Evolutionary conservation across 2,797 vertebrate genomes (phyloP).

Genomic region (Salarias fasciatus): DNA sequence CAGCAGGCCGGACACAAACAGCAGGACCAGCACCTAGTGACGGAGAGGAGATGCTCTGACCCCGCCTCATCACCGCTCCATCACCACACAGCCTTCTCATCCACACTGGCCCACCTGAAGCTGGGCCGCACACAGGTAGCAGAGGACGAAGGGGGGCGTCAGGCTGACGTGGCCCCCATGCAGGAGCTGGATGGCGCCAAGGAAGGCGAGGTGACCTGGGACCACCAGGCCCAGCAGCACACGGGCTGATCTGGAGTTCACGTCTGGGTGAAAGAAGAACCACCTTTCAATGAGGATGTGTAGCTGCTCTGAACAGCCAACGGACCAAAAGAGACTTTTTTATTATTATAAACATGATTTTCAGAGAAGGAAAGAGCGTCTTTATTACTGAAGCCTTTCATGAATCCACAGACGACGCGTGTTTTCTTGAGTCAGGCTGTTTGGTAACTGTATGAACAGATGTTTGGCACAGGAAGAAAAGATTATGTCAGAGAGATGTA

Average conservation of each 20-base stretch:
- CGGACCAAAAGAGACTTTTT: no score
- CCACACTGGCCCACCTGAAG: constrained; percentile 85
- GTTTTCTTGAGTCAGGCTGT: no score
- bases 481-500: no score
- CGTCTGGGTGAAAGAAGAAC: constrained; percentile 72
- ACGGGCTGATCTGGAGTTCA: constrained; percentile 88
- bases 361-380: no score
- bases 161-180: constrained; percentile 80
- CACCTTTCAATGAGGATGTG: background rate
- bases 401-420: no score
- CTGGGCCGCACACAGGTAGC: constrained; percentile 86
- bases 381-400: no score
- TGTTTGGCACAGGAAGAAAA: no score
- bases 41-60: background rate
- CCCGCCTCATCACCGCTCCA: background rate
- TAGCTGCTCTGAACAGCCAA: no score
- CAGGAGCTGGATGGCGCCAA: constrained; percentile 85
- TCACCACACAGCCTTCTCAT: no score
- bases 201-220: constrained; percentile 90
- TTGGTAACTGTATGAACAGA: no score
- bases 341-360: no score
- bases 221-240: constrained; percentile 87
- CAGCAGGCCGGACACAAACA: constrained; percentile 82
- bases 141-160: constrained; percentile 80
- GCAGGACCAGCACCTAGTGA: constrained; percentile 85